Evolutionary conservation across 2,888 invertebrate genomes (phyloP).

Genomic region (Mechanitis messenoides): DNA sequence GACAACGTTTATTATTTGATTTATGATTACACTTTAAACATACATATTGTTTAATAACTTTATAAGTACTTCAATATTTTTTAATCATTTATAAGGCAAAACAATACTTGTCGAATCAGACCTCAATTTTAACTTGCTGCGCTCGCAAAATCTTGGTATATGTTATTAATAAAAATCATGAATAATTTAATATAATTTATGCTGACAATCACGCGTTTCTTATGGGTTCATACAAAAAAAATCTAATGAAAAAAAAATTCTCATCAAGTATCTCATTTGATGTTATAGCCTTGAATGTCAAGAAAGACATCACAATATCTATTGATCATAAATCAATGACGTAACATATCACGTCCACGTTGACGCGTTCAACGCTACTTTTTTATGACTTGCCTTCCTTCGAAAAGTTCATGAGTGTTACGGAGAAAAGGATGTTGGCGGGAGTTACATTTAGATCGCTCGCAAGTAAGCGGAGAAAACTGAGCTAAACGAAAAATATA

Average conservation of each 20-base stretch:
- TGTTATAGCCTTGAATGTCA: conserved; percentile 20
- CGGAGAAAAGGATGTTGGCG: conserved; percentile 28
- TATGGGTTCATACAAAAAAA: conserved; percentile 4
- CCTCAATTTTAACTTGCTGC: no score
- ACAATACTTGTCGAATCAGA: neutral
- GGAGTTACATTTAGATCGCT: no score
- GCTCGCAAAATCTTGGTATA: no score
- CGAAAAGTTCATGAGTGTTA: conserved; percentile 45
- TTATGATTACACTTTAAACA: no score
- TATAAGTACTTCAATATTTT: no score
- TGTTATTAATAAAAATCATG: neutral
- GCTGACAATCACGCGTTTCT: neutral
- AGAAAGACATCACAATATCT: conserved; percentile 36
- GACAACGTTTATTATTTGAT: no score
- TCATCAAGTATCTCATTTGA: conserved; percentile 12
- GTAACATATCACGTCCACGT: conserved; percentile 62
- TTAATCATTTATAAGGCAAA: no score
- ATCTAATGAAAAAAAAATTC: conserved; percentile 16
- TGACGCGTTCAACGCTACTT: conserved; percentile 45
- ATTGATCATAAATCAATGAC: conserved; percentile 64
- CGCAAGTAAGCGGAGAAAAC: no score
- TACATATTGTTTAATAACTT: no score
- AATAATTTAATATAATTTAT: no score
- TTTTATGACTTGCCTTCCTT: conserved; percentile 59
- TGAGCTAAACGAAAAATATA: no score